Base-by-base conservation (phyloP, 2,888 invertebrate genomes). In the Patella pellucida region DNA sequence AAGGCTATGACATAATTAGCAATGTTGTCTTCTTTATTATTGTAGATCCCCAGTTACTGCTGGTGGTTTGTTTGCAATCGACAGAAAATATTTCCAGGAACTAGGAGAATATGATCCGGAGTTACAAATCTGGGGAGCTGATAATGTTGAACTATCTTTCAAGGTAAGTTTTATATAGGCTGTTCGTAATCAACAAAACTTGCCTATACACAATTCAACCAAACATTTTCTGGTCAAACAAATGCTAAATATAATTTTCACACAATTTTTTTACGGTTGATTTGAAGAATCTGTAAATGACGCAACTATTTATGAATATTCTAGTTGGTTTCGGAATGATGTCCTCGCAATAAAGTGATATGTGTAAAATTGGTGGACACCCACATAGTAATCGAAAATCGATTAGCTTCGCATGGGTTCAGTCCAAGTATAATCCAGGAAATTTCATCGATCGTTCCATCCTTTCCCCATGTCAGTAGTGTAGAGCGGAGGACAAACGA, bases 101-200 rank as follows among this genome's bases (percentile, higher is more conserved):
- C 93, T 99, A 68, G 99, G 99, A 74, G 97, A 97, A 62, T 99
- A 99, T 91, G 99, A 99, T 92, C 96, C 96, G 71, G 99, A 98
- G 19, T 98, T 99, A 91, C 98, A 99, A 91, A 98, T 99, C 87
- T 99, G 99, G 99, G 99, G 99, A 79, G 97, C 98, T 67, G 97
- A 99, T 92, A 98, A 99, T 92, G 93, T 98, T 80, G 98, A 98
- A 91, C 92, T 99, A 31, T 98, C 98, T 0, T 98, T 99, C 92
- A 98, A 98, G 91, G 93, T 93, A 83, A 23, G 7, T 41, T 41
- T n/a, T n/a, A n/a, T n/a, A n/a, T n/a, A 41, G 41, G 41, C 7
- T 41, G 41, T 41, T 41, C 41, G 41, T 41, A 41, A 9, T 41
- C 31, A 31, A 31, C 31, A 31, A 31, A 31, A 31, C 31, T 31